Percentiles rank a stretch among this genome's conserved stretches.
These are phyloP conservation scores for Pyrrhia umbra DNA, from an alignment of 2,888 invertebrate genomes.

Conservation along the genomic window DNA sequence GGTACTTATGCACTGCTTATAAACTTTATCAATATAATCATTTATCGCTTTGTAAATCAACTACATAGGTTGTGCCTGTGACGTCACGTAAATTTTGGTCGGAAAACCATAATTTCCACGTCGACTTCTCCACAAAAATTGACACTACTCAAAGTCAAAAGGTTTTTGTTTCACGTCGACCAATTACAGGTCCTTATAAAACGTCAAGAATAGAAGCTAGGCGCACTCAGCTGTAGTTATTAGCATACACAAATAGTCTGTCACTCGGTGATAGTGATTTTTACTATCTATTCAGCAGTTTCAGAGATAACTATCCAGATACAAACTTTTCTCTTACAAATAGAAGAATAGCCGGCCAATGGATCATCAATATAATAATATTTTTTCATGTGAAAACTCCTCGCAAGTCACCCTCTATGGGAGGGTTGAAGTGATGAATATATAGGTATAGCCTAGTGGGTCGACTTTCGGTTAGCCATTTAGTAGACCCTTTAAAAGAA, in stretches of 20 bases:
- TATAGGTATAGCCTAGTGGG: neutral
- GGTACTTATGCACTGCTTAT: conserved; percentile 31
- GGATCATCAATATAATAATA: conserved; percentile 3
- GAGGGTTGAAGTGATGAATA: conserved; percentile 33
- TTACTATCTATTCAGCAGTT: neutral
- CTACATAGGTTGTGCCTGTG: neutral
- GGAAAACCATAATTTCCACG: neutral
- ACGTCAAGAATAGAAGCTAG: too few relatives aligned
- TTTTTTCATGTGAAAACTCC: conserved; percentile 18
- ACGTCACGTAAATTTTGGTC: neutral
- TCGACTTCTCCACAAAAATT: too few relatives aligned
- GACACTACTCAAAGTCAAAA: too few relatives aligned
- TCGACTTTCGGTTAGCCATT: conserved; percentile 31
- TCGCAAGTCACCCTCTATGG: conserved; percentile 14
- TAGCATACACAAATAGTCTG: too few relatives aligned
- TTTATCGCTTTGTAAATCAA: neutral
- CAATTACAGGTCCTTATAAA: too few relatives aligned
- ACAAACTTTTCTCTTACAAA: too few relatives aligned
- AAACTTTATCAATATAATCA: neutral
- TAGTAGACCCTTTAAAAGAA: conserved; percentile 13
- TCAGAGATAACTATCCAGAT: neutral
- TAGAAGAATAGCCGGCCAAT: neutral
- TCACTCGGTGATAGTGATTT: too few relatives aligned
- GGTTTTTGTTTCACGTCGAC: too few relatives aligned
- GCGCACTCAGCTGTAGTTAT: too few relatives aligned